Conservation (phyloP, 2,888 invertebrate species). For the Sminthurinus aureus region DNA sequence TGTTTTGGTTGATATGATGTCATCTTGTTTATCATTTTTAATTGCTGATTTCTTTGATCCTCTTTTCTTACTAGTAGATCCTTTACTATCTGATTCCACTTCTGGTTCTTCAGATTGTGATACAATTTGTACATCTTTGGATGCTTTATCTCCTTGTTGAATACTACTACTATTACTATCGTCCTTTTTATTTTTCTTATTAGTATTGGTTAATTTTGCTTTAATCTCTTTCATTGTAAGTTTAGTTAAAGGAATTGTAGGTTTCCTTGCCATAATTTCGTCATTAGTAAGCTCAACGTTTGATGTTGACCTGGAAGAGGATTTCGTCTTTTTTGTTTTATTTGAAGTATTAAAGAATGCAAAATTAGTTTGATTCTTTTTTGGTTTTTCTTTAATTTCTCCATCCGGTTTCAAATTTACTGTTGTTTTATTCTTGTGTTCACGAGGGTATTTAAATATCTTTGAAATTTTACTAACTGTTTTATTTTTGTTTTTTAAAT, state of each 20-base stretch:
- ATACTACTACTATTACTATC: background rate
- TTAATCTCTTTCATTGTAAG: background rate
- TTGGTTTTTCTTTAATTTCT: background rate
- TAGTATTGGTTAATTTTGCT: background rate
- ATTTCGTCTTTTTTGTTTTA: background rate
- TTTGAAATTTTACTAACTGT: background rate
- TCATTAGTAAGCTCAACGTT: background rate
- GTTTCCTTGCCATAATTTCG: background rate
- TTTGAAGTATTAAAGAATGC: background rate
- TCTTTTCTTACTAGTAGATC: no score
- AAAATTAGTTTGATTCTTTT: background rate
- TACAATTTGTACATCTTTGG: no score
- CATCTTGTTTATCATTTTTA: no score
- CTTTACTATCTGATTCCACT: no score
- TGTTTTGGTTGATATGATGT: background rate
- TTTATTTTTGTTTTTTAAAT: conserved; percentile 2
- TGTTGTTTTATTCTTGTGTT: background rate
- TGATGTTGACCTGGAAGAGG: background rate
- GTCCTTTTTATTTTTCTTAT: background rate
- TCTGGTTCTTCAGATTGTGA: no score
- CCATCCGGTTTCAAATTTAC: background rate
- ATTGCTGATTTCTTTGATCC: no score
- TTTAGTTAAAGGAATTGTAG: background rate
- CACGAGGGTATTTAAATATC: background rate
- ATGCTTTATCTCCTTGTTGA: background rate